Evolutionary conservation across 2,888 invertebrate genomes (phyloP), one percentile per base, ranked within the genome.

Genomic region (Odontomyia ornata): DNA sequence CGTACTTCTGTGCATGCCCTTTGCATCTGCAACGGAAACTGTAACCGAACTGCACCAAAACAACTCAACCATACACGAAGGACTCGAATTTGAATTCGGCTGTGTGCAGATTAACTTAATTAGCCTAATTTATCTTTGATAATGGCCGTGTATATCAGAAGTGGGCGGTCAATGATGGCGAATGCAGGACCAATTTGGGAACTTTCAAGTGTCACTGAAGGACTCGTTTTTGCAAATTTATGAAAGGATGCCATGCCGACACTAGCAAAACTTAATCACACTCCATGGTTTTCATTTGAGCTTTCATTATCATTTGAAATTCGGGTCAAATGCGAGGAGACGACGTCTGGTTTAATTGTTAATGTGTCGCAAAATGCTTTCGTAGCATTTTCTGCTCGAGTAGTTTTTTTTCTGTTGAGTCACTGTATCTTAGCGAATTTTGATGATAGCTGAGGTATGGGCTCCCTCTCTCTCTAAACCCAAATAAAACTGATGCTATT

Each of bases 71-170:
- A 52, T 52, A 7, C 23, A 60, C 18, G 11, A 65, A 62, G 47
- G 30, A 56, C 11, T 57, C 73, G 5, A 23, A 28, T 56, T 36
- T 15, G 30, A 27, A 56, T 73, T 73, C 36, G 1, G 30, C 18
- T 9, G 18, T 36, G 73, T 73, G 56, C 60, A 73, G 73, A 73
- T 73, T 73, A 73, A 73, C 57, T 73, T 73, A 73, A 73, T 73
- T 73, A 73, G 56, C 56, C 73, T 73, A 73, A 73, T 73, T 73
- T 73, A 73, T 73, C 73, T 73, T 60, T 73, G 57, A 57, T 73
- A 73, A 73, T 73, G 73, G 73, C 57, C 30, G 30, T 73, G 73
- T 73, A 73, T 57, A 73, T 73, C 60, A 73, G 21, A 56, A 57
- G 73, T 57, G 73, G 73, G 73, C 60, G 73, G 73, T 28, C 73